These are phyloP conservation scores for Hipparchia semele DNA, from an alignment of 2,888 invertebrate species.

Conservation along the genomic window DNA sequence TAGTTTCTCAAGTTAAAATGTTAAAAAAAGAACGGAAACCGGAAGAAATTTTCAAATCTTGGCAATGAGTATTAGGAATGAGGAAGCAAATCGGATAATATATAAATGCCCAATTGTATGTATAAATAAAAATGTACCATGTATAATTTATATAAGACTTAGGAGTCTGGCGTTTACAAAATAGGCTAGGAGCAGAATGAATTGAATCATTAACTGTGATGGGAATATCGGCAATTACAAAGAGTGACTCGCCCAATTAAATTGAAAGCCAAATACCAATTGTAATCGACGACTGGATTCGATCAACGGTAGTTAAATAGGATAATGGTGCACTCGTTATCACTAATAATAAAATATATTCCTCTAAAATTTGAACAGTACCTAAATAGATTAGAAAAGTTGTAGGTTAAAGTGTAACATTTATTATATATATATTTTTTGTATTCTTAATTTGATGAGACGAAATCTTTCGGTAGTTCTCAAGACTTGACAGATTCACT, in stretches of 20 bases:
- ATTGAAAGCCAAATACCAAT: constrained; percentile 22
- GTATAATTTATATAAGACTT: neutral
- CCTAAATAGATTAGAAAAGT: no score
- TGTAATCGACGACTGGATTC: constrained; percentile 15
- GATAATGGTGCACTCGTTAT: constrained; percentile 17
- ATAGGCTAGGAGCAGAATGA: constrained; percentile 1
- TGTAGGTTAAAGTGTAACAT: no score
- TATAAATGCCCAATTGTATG: no score
- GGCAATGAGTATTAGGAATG: neutral
- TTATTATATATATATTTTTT: no score
- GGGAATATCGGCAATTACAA: constrained; percentile 62
- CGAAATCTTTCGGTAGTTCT: no score
- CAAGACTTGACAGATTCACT: no score
- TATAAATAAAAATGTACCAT: neutral
- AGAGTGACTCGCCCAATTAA: constrained; percentile 53
- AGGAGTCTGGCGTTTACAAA: neutral
- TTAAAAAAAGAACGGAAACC: no score
- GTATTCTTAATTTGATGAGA: no score
- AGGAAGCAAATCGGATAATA: no score
- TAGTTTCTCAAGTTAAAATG: no score
- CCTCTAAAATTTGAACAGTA: neutral
- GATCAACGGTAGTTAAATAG: constrained; percentile 1
- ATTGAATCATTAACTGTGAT: constrained; percentile 38
- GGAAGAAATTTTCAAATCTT: neutral
- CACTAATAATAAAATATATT: constrained; percentile 4